phyloP scores from a whole-genome alignment of 1,140 invertebrate species.

The Oryzaephilus surinamensis region DNA sequence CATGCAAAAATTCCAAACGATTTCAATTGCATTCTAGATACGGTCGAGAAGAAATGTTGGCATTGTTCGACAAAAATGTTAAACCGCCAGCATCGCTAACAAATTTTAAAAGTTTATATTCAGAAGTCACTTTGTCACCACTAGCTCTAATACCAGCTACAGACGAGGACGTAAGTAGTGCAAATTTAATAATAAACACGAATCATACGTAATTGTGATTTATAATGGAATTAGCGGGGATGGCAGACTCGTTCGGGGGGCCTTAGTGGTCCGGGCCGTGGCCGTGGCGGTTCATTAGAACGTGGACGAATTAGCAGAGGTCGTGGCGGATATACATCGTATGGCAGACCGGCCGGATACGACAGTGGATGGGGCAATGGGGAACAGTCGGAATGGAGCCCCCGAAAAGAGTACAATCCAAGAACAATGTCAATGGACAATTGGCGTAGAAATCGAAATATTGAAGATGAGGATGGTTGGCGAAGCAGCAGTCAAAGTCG shows the following conservation, averaged over 20 bases:
- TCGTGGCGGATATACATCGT: constrained; percentile 46
- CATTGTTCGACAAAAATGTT: constrained; percentile 59
- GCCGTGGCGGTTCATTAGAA: constrained; percentile 34
- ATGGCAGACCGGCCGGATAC: constrained; percentile 45
- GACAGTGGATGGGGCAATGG: constrained; percentile 43
- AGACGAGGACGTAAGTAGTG: constrained; percentile 58
- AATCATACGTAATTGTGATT: neutral
- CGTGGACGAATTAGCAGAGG: constrained; percentile 21
- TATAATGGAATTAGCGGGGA: constrained; percentile 13
- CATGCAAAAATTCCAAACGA: neutral
- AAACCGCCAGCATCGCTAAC: constrained; percentile 56
- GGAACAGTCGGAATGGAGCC: constrained; percentile 50
- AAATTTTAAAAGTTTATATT: constrained; percentile 53
- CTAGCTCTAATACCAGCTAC: constrained; percentile 63
- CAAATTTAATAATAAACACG: neutral
- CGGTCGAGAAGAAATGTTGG: constrained; percentile 81
- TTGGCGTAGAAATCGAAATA: constrained; percentile 47
- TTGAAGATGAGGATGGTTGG: constrained; percentile 54
- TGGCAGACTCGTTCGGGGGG: constrained; percentile 21
- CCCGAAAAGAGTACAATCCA: constrained; percentile 47
- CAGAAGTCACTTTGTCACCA: constrained; percentile 66
- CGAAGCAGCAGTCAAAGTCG: constrained; percentile 33
- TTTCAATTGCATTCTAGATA: constrained; percentile 41
- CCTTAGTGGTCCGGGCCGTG: constrained; percentile 38
- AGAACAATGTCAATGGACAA: constrained; percentile 47